Base-by-base conservation (phyloP, 1,140 invertebrate species). In the Ceratosolen fusciceps region DNA sequence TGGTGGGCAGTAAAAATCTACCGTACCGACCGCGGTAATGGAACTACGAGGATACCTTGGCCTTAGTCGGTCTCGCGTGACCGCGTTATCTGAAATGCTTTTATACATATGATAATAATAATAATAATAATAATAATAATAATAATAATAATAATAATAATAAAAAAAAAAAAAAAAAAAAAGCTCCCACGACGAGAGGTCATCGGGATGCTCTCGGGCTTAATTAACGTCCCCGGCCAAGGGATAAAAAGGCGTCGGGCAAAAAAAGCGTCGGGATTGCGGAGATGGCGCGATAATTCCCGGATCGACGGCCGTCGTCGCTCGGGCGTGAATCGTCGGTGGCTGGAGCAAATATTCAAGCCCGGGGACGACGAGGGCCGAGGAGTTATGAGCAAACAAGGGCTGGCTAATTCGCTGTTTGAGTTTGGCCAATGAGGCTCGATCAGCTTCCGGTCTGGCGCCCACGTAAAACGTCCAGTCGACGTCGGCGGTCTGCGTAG, bases 1-100 rank as follows among this genome's bases (percentile, higher is more conserved):
- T 3, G 14, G 7, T n/a, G n/a, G 65, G 31, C 65, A 56, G 29
- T 70, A 77, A 70, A 77, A 77, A 77, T 70, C 68, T 70, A 52
- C 56, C 24, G 31, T 37, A n/a, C 71, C 39, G 3, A 19, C 0
- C 29, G 19, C 21, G 12, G 54, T 52, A 71, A 71, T n/a, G n/a
- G n/a, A n/a, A n/a, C n/a, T n/a, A n/a, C n/a, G n/a, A n/a, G n/a
- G n/a, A n/a, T n/a, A n/a, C n/a, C n/a, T n/a, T n/a, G n/a, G n/a
- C n/a, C n/a, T n/a, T n/a, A n/a, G n/a, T n/a, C n/a, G n/a, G n/a
- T n/a, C n/a, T n/a, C n/a, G n/a, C n/a, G n/a, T n/a, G n/a, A n/a
- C n/a, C n/a, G n/a, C n/a, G n/a, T n/a, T n/a, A n/a, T n/a, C n/a
- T n/a, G n/a, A n/a, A n/a, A n/a, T n/a, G n/a, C n/a, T n/a, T n/a